Evolutionary conservation across 2,113 vertebrate genomes (phyloP), one percentile per base, ranked within the genome.

Genomic region (Corvus cornix): DNA sequence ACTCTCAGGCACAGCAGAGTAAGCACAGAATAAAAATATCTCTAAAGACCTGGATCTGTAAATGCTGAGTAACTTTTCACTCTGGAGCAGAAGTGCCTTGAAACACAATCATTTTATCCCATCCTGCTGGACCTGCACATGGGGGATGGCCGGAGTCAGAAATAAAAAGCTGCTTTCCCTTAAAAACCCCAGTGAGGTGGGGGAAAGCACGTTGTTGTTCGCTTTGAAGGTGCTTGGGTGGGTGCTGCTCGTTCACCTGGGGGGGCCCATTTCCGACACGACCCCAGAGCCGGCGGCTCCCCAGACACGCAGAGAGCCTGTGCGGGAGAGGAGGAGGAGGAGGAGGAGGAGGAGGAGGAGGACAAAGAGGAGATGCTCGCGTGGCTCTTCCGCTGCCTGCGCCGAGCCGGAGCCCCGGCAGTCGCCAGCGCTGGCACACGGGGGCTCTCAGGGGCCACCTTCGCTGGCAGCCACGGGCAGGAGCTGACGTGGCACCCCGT

Each of bases 1-100:
- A 62, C 41, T 59, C n/a, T 7, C 66, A 83, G 84, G 30, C 59
- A 77, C 48, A 78, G 59, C 46, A 93, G 91, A 95, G 91, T 4
- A 82, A 78, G 62, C 48, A 52, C 26, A 15, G 74, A 55, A 77
- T 79, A 90, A 95, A 96, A 97, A 91, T 70, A 95, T 62, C 84
- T 70, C 11, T 35, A 26, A 5, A 30, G 60, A 80, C 39, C 68
- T 39, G 58, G 74, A 53, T 52, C 41, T 78, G 58, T 46, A 91
- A 90, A 76, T 39, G 62, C 89, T 62, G 93, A 85, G 58, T 89
- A 87, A 94, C 58, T 87, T 89, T 7, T 30, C 10, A 62, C 46
- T 73, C 58, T 37, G 69, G 35, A 83, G 63, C 41, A 79, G 53
- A 79, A 91, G 11, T 66, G 67, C 78, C 46, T 69, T 62, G n/a